Evolutionary conservation across 2,888 invertebrate species (phyloP).

Genomic region (Allophyes oxyacanthae): DNA sequence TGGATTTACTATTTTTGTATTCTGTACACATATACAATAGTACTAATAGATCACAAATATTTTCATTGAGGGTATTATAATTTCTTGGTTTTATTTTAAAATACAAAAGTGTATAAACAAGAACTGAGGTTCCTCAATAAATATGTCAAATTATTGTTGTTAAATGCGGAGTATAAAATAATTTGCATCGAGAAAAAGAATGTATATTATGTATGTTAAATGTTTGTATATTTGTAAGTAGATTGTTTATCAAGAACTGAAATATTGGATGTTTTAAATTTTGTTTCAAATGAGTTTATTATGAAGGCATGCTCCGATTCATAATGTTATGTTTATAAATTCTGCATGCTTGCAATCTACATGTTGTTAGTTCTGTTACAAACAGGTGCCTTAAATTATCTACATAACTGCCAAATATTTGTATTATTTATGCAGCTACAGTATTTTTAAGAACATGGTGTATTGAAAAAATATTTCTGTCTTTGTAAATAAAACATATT

Average conservation of each 20-base stretch:
- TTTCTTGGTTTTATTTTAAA: slow-evolving; percentile 18
- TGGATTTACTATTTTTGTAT: neutral
- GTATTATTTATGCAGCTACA: slow-evolving; percentile 41
- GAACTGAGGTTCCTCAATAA: slow-evolving; percentile 17
- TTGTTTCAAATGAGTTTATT: slow-evolving; percentile 1
- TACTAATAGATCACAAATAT: slow-evolving; percentile 38
- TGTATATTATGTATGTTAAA: slow-evolving; percentile 33
- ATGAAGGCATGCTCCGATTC: neutral
- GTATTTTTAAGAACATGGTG: slow-evolving; percentile 40
- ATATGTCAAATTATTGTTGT: slow-evolving; percentile 13
- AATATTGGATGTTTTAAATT: slow-evolving; percentile 1
- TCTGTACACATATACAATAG: slow-evolving; percentile 15
- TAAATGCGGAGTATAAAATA: slow-evolving; percentile 6
- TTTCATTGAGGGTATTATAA: slow-evolving; percentile 9
- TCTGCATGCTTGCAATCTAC: slow-evolving; percentile 9
- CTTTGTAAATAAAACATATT: slow-evolving; percentile 65
- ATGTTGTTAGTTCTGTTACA: slow-evolving; percentile 6
- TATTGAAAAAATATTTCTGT: slow-evolving; percentile 40
- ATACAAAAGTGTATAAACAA: slow-evolving; percentile 21
- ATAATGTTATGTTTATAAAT: too few relatives aligned
- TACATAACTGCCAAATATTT: slow-evolving; percentile 38
- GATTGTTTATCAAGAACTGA: slow-evolving; percentile 4
- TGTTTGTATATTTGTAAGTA: slow-evolving; percentile 45
- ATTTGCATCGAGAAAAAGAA: slow-evolving; percentile 1
- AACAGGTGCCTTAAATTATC: slow-evolving; percentile 38